phyloP scores from a whole-genome alignment of 2,113 vertebrate genomes.

The Lampris megalopsis region DNA sequence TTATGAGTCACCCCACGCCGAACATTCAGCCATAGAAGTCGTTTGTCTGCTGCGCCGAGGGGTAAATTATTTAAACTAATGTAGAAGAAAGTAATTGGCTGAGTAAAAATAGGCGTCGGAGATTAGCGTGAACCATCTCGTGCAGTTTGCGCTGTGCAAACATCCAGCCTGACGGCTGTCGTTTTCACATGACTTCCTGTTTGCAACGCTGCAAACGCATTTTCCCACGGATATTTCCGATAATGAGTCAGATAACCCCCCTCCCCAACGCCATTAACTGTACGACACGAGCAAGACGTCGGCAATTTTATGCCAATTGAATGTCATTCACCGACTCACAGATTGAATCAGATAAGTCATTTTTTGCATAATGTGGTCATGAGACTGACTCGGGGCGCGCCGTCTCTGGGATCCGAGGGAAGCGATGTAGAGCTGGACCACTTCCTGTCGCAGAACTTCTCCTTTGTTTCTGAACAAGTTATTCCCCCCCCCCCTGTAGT shows the following conservation, averaged over 20 bases:
- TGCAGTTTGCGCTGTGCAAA: not conserved
- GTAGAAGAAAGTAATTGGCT: not conserved
- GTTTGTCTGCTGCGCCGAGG: no score
- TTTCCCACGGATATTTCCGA: constrained; percentile 26
- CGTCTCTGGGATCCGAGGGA: constrained; percentile 51
- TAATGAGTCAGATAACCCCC: constrained; percentile 18
- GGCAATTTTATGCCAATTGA: constrained; percentile 39
- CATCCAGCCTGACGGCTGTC: not conserved
- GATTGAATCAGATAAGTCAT: constrained; percentile 66
- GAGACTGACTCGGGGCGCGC: constrained; percentile 52
- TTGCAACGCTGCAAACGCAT: constrained; percentile 47
- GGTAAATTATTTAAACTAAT: not conserved
- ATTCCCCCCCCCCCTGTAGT: not conserved
- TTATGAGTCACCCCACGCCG: not conserved
- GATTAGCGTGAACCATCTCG: not conserved
- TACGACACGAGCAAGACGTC: constrained; percentile 51
- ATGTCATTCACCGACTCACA: constrained; percentile 44
- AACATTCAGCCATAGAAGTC: not conserved
- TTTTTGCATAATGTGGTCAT: constrained; percentile 62
- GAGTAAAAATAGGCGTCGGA: not conserved
- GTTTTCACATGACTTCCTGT: constrained; percentile 16
- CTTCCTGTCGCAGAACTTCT: constrained; percentile 20
- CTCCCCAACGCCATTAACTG: constrained; percentile 14
- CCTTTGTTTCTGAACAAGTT: not conserved
- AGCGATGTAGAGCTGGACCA: constrained; percentile 22